Evolutionary conservation across 1,140 invertebrate species (phyloP).

Genomic region (Monomorium pharaonis): DNA sequence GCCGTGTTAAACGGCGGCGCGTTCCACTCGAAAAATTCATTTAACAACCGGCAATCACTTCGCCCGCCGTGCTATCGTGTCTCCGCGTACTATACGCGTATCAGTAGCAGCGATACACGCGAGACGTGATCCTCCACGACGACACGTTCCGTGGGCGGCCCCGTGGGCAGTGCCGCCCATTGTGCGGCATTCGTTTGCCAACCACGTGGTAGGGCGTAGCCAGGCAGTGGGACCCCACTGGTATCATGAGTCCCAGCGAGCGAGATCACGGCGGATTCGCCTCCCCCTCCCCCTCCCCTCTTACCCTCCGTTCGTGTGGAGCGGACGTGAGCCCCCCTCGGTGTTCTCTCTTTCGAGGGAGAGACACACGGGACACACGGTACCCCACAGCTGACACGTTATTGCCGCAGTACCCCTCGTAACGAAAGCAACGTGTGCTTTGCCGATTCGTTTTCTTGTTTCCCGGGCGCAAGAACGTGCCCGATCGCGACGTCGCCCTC

Average conservation of each 20-base stretch:
- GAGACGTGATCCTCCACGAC: conserved; percentile 7
- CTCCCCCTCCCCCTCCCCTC: too few species aligned
- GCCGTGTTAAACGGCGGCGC: not conserved
- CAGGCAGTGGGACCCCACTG: conserved; percentile 57
- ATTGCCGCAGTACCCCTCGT: conserved; percentile 79
- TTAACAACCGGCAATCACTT: conserved; percentile 16
- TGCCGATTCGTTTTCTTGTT: conserved; percentile 70
- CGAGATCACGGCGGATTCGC: conserved; percentile 21
- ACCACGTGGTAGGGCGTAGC: conserved; percentile 79
- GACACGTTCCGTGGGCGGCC: conserved; percentile 73
- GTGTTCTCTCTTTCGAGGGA: conserved; percentile 43
- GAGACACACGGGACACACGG: conserved; percentile 73
- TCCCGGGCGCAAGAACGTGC: conserved; percentile 37
- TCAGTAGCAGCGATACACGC: conserved; percentile 19
- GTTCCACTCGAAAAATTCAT: not conserved
- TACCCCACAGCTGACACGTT: conserved; percentile 77
- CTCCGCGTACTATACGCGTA: not conserved
- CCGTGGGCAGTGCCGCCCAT: conserved; percentile 76
- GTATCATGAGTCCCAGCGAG: conserved; percentile 64
- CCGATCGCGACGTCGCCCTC: conserved; percentile 16
- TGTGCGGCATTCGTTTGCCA: conserved; percentile 73
- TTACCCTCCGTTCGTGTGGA: conserved; percentile 34
- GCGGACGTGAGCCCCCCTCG: conserved; percentile 48
- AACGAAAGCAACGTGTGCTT: conserved; percentile 78
- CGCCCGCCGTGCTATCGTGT: not conserved